Evolutionary conservation across 1,140 invertebrate species (phyloP).

Genomic region (Psix sp.): DNA sequence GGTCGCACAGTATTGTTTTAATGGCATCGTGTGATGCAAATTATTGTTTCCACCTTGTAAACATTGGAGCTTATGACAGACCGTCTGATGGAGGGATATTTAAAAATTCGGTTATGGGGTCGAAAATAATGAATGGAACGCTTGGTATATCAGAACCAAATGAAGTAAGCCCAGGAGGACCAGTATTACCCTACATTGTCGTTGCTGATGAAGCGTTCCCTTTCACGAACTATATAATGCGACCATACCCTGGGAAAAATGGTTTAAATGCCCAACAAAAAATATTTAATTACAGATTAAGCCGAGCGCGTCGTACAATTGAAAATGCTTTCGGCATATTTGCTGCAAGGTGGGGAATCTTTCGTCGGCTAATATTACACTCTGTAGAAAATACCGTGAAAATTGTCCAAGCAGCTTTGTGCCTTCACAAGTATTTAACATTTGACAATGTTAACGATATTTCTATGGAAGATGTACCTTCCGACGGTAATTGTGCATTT

Average conservation of each 20-base stretch:
- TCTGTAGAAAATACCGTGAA: constrained; percentile 3
- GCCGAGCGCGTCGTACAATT: constrained; percentile 67
- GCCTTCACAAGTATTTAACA: neutral
- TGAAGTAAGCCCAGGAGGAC: neutral
- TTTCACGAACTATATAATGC: constrained; percentile 62
- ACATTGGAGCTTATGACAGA: too few relatives aligned
- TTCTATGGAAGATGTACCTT: too few relatives aligned
- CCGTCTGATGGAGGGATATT: too few relatives aligned
- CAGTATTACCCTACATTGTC: constrained; percentile 59
- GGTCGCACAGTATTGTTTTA: too few relatives aligned
- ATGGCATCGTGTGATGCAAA: too few relatives aligned
- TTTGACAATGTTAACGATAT: too few relatives aligned
- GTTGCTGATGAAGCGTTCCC: constrained; percentile 68
- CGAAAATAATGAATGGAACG: too few relatives aligned
- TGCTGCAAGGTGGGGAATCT: constrained; percentile 70
- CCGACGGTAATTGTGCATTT: too few relatives aligned
- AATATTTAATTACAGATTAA: constrained; percentile 71
- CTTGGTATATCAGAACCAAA: too few relatives aligned
- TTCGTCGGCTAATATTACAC: constrained; percentile 38
- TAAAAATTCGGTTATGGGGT: too few relatives aligned
- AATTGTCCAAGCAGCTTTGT: neutral
- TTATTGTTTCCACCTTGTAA: too few relatives aligned
- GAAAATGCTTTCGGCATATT: constrained; percentile 74
- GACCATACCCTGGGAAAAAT: constrained; percentile 68
- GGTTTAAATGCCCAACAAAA: constrained; percentile 54